Evolutionary conservation across 2,888 invertebrate species (phyloP), one percentile per base, ranked within the genome.

Genomic region (Lycophotia porphyrea): DNA sequence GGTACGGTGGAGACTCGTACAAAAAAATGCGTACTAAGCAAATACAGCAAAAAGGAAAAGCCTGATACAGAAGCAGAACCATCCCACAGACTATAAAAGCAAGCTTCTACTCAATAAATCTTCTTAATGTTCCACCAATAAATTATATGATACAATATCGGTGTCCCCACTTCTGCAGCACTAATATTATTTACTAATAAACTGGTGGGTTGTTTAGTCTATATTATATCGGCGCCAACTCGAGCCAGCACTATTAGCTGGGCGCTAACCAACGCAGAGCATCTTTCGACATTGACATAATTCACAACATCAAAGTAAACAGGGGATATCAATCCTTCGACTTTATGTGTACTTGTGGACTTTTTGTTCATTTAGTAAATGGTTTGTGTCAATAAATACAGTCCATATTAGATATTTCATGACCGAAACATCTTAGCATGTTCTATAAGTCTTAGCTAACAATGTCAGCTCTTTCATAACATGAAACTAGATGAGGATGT

Each of bases 261-360:
- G 61, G 74, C 65, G 74, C 58, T 78, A 75, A 86, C 74, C 44
- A 74, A 74, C 78, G 49, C 21, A 18, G 58, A 71, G 71, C 71
- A 67, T 55, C 69, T 65, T 74, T 39, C 80, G 74, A 86, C 84
- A 86, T 78, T 88, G 86, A 86, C 76, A 88, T 86, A 65, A 78
- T 70, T 86, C 55, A 47, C 67, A 76, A 82, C 78, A 73, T 81
- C 76, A 78, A 87, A 82, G 77, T 74, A 79, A 76, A 82, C 73
- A 78, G 65, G 66, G 44, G 47, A 74, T 73, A 82, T 76, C 63
- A 82, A 76, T 83, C 71, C 69, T 44, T 49, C 34, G 11, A 61
- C 36, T 85, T 71, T 74, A 65, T 73, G 44, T 74, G 49, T 39
- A 47, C n/a, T 73, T 44, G 78, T 69, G n/a, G 49, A 75, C 71